Evolutionary conservation across 2,888 invertebrate species (phyloP).

Genomic region (Pecten maximus): DNA sequence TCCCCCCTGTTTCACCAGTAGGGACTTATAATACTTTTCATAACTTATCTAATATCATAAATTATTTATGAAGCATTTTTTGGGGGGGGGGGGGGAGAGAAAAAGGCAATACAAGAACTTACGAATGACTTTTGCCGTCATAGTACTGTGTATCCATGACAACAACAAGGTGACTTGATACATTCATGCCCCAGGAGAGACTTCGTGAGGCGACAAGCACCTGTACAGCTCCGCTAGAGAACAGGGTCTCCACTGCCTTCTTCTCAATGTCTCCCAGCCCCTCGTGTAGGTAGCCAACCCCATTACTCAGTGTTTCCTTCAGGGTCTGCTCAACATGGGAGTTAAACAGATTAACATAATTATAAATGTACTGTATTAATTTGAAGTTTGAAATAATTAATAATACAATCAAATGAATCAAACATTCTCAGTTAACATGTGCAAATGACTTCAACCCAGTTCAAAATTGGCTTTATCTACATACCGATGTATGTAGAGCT

Average conservation of each 20-base stretch:
- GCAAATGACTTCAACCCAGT: too few relatives aligned
- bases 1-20: too few relatives aligned
- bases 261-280: conserved; percentile 93
- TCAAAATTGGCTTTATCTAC: too few relatives aligned
- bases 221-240: conserved; percentile 94
- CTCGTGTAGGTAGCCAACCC: conserved; percentile 98
- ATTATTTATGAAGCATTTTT: not conserved
- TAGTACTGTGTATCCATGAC: conserved; percentile 98
- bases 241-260: conserved; percentile 94
- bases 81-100: too few relatives aligned
- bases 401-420: too few relatives aligned
- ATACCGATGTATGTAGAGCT: too few relatives aligned
- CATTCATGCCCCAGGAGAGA: conserved; percentile 94
- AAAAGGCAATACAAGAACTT: conserved; percentile 55
- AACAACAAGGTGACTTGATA: conserved; percentile 95
- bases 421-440: too few relatives aligned
- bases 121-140: conserved; percentile 87
- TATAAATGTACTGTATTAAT: too few relatives aligned
- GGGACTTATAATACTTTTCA: too few relatives aligned
- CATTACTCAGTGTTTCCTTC: conserved; percentile 95
- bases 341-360: too few relatives aligned
- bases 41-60: too few relatives aligned
- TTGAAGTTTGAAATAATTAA: too few relatives aligned
- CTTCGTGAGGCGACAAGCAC: conserved; percentile 95
- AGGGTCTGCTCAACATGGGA: conserved; percentile 86